A percentile compares a stretch with the other conserved stretches of the same genome.
Conservation (phyloP, 2,113 vertebrate genomes). For the Dryoscopus gambensis region DNA sequence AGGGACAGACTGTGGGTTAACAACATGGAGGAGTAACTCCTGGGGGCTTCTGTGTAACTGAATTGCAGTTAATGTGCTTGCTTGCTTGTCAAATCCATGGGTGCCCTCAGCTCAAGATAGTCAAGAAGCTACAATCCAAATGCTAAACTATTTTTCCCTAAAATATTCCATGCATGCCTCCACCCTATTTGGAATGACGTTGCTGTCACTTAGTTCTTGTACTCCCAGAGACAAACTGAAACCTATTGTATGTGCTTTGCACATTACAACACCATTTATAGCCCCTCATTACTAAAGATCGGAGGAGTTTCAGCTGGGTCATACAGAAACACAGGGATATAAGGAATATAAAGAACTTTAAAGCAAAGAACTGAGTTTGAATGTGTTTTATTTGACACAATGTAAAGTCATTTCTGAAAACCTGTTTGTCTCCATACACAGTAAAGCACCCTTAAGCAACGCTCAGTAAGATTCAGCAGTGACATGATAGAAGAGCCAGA, state of each 20-base stretch:
- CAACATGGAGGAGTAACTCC: rapidly evolving
- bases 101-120: background rate
- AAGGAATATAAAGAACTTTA: background rate
- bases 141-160: background rate
- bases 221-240: background rate
- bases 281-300: background rate
- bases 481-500: background rate
- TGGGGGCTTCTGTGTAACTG: background rate
- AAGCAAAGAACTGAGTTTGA: background rate
- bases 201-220: background rate
- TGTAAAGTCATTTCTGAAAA: background rate
- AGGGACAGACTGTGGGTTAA: rapidly evolving
- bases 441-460: background rate
- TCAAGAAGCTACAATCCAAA: background rate
- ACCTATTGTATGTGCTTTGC: background rate
- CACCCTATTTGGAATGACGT: background rate
- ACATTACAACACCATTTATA: background rate
- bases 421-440: rapidly evolving
- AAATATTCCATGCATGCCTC: background rate
- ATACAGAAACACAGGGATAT: rapidly evolving
- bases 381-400: background rate
- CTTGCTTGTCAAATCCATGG: background rate
- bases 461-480: background rate
- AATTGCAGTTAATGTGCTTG: background rate
- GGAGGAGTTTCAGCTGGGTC: background rate